Evolutionary conservation across 1,140 invertebrate genomes (phyloP), one percentile per base, ranked within the genome.

Genomic region (Platyscapa corneri): DNA sequence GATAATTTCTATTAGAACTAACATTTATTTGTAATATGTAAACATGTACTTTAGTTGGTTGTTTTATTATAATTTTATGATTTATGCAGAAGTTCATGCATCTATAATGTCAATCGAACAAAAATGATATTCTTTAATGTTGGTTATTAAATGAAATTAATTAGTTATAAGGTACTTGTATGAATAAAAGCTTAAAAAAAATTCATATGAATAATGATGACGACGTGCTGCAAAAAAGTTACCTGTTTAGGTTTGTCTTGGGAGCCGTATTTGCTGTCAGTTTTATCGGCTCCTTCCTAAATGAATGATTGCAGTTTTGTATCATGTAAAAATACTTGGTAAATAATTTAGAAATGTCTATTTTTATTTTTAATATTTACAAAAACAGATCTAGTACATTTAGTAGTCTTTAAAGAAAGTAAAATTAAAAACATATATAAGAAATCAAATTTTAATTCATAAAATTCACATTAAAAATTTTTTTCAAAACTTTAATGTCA

Each of bases 241-340:
- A 97, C 95, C 94, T 99, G 98, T 93, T 98, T 98, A 7, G 98
- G 97, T 93, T 98, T 99, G 88, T 99, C 98, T 93, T 97, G 97
- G 78, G 94, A 95, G 23, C 97, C 97, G 94, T 97, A 97, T 92
- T 99, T 98, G 82, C 97, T 94, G 90, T 99, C 98, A 87, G 89
- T 89, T 94, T 98, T 98, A 90, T 93, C 90, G 88, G 90, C 89
- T 89, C 90, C 91, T 87, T 93, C 92, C 92, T 93, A 92, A 91
- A 91, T 72, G 89, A 91, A 92, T 84, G 84, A 93, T 90, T 90
- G 75, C 84, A 90, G 83, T 89, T 86, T 89, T 90, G 88, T 87
- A 90, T 87, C 87, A 88, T 83, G 83, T 88, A 65, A 88, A 89
- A 83, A 72, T 83, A 83, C 49, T 78, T 34, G 49, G n/a, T 70